phyloP scores from a whole-genome alignment of 1,140 invertebrate genomes.

The Drosophila albomicans region DNA sequence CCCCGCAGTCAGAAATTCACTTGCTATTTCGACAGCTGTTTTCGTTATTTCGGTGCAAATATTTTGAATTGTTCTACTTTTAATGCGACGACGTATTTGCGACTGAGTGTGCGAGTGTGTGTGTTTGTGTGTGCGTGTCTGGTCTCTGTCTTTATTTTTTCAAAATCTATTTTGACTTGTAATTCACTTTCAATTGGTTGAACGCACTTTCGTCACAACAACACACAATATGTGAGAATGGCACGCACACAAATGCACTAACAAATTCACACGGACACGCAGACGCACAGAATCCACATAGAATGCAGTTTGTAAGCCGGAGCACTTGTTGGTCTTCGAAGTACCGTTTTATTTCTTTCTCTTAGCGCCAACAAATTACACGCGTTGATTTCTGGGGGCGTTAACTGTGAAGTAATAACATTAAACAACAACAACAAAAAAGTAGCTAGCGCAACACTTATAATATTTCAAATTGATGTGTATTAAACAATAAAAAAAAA shows the following conservation, averaged over 20 bases:
- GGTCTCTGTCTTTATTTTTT: slow-evolving; percentile 21
- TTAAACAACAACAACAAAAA: slow-evolving; percentile 3
- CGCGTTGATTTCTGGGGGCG: slow-evolving; percentile 23
- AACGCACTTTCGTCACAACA: slow-evolving; percentile 33
- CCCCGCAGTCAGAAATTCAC: slow-evolving; percentile 1
- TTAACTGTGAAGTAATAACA: slow-evolving; percentile 28
- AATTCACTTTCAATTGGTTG: slow-evolving; percentile 76
- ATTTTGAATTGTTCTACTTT: slow-evolving; percentile 68
- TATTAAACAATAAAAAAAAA: slow-evolving; percentile 14
- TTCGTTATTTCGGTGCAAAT: slow-evolving; percentile 69
- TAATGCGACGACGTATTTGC: not conserved
- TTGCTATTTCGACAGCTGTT: slow-evolving; percentile 54
- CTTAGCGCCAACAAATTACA: slow-evolving; percentile 7
- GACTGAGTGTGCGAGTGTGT: slow-evolving; percentile 13
- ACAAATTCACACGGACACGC: slow-evolving; percentile 14
- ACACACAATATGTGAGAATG: slow-evolving; percentile 5
- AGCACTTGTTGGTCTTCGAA: slow-evolving; percentile 68
- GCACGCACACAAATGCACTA: slow-evolving; percentile 5
- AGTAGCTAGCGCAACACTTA: slow-evolving; percentile 14
- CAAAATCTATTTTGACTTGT: slow-evolving; percentile 71
- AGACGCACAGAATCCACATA: slow-evolving; percentile 13
- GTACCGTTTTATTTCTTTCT: slow-evolving; percentile 8
- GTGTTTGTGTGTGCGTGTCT: slow-evolving; percentile 3
- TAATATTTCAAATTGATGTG: slow-evolving; percentile 14
- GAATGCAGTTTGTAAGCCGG: slow-evolving; percentile 33